Evolutionary conservation across 2,888 invertebrate genomes (phyloP), one percentile per base, ranked within the genome.

Genomic region (Pyrochroa serraticornis): DNA sequence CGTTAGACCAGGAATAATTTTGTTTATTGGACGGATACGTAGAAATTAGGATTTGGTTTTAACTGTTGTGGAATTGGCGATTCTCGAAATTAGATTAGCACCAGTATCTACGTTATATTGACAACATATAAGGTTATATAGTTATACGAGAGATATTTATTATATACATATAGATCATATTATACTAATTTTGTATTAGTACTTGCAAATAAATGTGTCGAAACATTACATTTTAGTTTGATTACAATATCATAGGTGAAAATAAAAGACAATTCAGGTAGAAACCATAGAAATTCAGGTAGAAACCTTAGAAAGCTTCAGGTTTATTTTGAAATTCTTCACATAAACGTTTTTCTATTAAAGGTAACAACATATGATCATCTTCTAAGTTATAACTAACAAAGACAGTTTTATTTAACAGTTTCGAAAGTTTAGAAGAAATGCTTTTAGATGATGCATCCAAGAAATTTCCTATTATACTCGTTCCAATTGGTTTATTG

Each of bases 341-440:
- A 54, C 73, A 69, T 7, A 82, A 62, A 52, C 75, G 68, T 64
- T 79, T 77, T 66, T 82, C 81, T 34, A 82, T 60, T 32, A 72
- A 39, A 2, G 77, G 75, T 36, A 75, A 59, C 7, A 73, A 62
- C 39, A 73, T 65, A 59, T 71, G 72, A 68, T 80, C 78, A 5
- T 74, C 66, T 31, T 74, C 71, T 5, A 82, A 50, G 69, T 83
- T 83, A 60, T 77, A 80, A 71, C 82, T 83, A n/a, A 83, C 68
- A 67, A 76, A 82, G 7, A 82, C 78, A 45, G 77, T 77, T 66
- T 82, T 82, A 3, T 77, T 72, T 8, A 81, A 64, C 55, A 75
- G 78, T 61, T 77, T 80, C 0, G 79, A 69, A 13, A 83, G 58
- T 62, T 77, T 77, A 31, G 58, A 50, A 13, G 71, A 65, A 6